A percentile compares a stretch with the other conserved stretches of the same genome.
phyloP scores from a whole-genome alignment of 2,113 vertebrate genomes.

The Cinclus cinclus region DNA sequence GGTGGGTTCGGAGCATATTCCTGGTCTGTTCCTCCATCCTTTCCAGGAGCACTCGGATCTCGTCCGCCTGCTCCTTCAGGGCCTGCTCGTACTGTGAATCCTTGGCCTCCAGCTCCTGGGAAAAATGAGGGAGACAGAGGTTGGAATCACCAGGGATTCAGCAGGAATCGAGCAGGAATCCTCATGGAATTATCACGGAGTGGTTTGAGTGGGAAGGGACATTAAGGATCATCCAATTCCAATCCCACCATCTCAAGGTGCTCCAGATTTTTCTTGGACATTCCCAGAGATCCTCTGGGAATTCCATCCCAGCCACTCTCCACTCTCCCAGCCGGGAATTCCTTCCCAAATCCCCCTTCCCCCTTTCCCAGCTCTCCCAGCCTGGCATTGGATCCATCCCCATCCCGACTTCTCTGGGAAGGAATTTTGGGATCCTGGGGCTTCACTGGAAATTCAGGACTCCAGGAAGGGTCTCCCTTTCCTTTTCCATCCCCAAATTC shows the following conservation, averaged over 20 bases:
- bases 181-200: accelerated
- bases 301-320: background rate
- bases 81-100: background rate
- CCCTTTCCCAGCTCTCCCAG: too few relatives aligned
- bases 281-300: too few relatives aligned
- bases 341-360: too few relatives aligned
- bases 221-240: too few relatives aligned
- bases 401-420: too few relatives aligned
- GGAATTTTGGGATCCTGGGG: too few relatives aligned
- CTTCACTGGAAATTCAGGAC: too few relatives aligned
- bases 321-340: too few relatives aligned
- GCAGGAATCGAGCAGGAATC: background rate
- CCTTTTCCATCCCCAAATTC: too few relatives aligned
- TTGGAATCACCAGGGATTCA: accelerated
- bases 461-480: too few relatives aligned
- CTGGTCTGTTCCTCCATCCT: background rate
- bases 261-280: accelerated
- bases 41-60: background rate
- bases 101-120: background rate
- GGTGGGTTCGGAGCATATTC: background rate
- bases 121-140: accelerated
- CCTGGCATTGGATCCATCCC: too few relatives aligned
- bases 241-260: accelerated
- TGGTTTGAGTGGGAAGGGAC: background rate
- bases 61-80: background rate